Evolutionary conservation across 2,113 vertebrate genomes (phyloP), one percentile per base, ranked within the genome.

Genomic region (Ptilorrhoa leucosticta): DNA sequence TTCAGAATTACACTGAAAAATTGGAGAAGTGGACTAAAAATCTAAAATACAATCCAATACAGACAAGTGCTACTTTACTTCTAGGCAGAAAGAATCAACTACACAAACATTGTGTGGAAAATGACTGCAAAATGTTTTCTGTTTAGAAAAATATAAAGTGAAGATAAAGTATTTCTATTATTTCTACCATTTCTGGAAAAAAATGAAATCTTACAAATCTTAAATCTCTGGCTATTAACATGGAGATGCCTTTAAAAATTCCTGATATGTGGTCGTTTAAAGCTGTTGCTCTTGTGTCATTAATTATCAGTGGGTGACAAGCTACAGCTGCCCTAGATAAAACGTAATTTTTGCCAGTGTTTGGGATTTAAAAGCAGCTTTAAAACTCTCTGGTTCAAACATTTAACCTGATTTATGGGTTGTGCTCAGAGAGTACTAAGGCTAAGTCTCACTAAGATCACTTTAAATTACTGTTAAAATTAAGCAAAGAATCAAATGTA

Each of bases 391-490:
- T 80, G 87, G 86, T 81, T 97, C 66, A 90, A 96, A 96, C 51
- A 95, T 97, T 97, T 98, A 98, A 95, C 82, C 93, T 98, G 96
- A 98, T 98, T 97, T 98, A 97, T 96, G 50, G 57, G 87, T 94
- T 97, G 81, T 94, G 63, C 94, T 96, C 35, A 88, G 89, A 97
- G 95, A 97, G 84, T 95, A 94, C 82, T 93, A 89, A 90, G 56
- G 69, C 93, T 96, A 87, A 96, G 68, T 88, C 75, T 88, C 53
- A 72, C 60, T 93, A 89, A 91, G 81, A 97, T 88, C 86, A 84
- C 45, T 94, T 96, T 89, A 97, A 97, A 90, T 97, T 83, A 97
- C 85, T 96, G 84, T 83, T 82, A 93, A 98, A 97, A 97, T 97
- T 96, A 98, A 96, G 88, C 93, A 97, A 97, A 96, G 87, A 97